These are phyloP conservation scores for Cyclophora punctaria DNA, from an alignment of 2,888 invertebrate species.

Conservation along the genomic window DNA sequence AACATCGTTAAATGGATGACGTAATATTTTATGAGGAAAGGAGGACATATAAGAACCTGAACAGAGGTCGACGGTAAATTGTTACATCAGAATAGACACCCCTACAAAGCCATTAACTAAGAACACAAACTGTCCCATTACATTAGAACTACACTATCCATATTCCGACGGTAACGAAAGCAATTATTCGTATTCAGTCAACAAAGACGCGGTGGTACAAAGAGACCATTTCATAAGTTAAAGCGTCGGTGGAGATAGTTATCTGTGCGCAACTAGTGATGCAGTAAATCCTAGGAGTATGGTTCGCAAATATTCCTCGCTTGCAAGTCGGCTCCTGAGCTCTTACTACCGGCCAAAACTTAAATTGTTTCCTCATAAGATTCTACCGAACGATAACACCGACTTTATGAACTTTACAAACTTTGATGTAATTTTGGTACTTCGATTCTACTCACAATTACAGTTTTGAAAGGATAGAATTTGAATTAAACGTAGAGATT, in stretches of 20 bases:
- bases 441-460: neutral
- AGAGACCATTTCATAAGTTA: conserved; percentile 65
- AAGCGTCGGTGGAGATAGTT: conserved; percentile 56
- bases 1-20: conserved; percentile 1
- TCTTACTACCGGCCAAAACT: conserved; percentile 37
- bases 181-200: conserved; percentile 57
- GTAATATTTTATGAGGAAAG: conserved; percentile 4
- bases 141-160: conserved; percentile 54
- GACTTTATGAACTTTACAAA: conserved; percentile 20
- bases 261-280: conserved; percentile 64
- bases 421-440: conserved; percentile 20
- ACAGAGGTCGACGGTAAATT: conserved; percentile 23
- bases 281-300: conserved; percentile 61
- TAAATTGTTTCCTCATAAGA: conserved; percentile 38
- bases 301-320: conserved; percentile 48
- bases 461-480: no score
- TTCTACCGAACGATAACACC: conserved; percentile 27
- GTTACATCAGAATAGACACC: conserved; percentile 43
- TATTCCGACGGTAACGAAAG: conserved; percentile 51
- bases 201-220: conserved; percentile 54
- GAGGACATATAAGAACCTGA: conserved; percentile 4
- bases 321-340: conserved; percentile 37
- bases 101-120: conserved; percentile 52
- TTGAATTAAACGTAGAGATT: no score
- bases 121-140: conserved; percentile 58